Evolutionary conservation across 2,113 vertebrate species (phyloP).

Genomic region (Otocyon megalotis): DNA sequence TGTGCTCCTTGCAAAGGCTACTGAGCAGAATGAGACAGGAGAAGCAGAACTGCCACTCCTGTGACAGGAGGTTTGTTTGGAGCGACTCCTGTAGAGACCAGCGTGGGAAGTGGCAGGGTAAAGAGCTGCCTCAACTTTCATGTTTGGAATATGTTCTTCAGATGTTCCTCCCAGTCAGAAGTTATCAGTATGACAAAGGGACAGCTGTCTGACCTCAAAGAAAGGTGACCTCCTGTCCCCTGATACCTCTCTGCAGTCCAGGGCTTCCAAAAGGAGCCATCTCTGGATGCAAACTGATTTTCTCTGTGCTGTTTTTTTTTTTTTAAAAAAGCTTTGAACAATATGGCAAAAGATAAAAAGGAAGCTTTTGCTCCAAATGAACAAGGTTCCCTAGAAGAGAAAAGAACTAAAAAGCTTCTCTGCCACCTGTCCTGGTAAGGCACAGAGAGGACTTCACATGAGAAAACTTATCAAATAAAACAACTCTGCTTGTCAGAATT

Average conservation of each 20-base stretch:
- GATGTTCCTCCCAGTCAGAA: slow-evolving; percentile 53
- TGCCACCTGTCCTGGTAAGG: slow-evolving; percentile 17
- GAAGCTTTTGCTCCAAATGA: slow-evolving; percentile 53
- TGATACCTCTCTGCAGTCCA: slow-evolving; percentile 14
- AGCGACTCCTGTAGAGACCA: not conserved
- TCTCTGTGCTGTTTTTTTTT: slow-evolving; percentile 42
- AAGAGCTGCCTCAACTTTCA: slow-evolving; percentile 56
- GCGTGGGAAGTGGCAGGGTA: not conserved
- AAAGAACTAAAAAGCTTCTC: slow-evolving; percentile 64
- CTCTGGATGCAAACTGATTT: slow-evolving; percentile 50
- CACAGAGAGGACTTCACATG: not conserved
- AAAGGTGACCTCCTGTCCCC: not conserved
- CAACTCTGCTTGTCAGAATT: not conserved
- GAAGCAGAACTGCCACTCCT: not conserved
- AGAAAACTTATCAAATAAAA: not conserved
- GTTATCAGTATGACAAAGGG: slow-evolving; percentile 68
- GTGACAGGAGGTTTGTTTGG: not conserved
- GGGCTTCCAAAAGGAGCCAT: not conserved
- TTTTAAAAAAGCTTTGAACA: slow-evolving; percentile 59
- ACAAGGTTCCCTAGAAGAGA: slow-evolving; percentile 55
- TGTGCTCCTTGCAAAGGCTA: not conserved
- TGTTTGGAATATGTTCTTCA: slow-evolving; percentile 56
- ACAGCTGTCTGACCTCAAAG: slow-evolving; percentile 63
- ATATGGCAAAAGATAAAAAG: slow-evolving; percentile 5
- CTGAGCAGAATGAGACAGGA: not conserved